These are phyloP conservation scores for Sphaeridia pumilis DNA, from an alignment of 2,888 invertebrate genomes.

Conservation along the genomic window DNA sequence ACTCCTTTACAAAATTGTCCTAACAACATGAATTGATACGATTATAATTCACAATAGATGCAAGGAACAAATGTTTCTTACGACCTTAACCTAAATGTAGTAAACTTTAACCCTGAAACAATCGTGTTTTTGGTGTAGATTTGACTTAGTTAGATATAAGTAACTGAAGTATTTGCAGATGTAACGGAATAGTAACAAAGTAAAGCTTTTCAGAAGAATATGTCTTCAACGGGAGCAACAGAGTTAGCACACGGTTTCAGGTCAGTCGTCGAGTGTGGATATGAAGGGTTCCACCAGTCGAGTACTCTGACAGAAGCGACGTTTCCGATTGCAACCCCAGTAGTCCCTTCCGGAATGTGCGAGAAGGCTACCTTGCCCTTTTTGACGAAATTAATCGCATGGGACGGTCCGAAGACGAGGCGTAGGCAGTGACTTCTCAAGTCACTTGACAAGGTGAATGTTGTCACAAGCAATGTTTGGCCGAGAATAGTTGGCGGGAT, in stretches of 20 bases:
- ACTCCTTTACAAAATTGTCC: too few species aligned
- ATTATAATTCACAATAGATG: too few species aligned
- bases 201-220: neutral
- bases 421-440: constrained; percentile 9
- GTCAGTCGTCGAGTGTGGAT: constrained; percentile 4
- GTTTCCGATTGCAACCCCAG: constrained; percentile 11
- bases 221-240: neutral
- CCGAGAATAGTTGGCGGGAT: constrained; percentile 14
- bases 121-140: neutral
- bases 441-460: constrained; percentile 10
- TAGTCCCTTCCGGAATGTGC: constrained; percentile 15
- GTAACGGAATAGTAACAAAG: neutral
- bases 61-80: too few species aligned
- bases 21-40: too few species aligned
- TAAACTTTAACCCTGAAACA: neutral
- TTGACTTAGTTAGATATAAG: neutral
- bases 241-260: constrained; percentile 1
- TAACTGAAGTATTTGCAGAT: neutral
- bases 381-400: constrained; percentile 11
- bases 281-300: constrained; percentile 14
- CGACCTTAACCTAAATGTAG: too few species aligned
- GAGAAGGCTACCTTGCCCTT: constrained; percentile 10
- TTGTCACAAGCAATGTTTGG: constrained; percentile 7
- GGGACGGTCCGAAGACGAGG: constrained; percentile 14
- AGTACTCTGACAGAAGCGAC: constrained; percentile 9